Percentiles rank a stretch among this genome's conserved stretches.
These are phyloP conservation scores for Lophius piscatorius DNA, from an alignment of 2,113 vertebrate species.

Conservation along the genomic window DNA sequence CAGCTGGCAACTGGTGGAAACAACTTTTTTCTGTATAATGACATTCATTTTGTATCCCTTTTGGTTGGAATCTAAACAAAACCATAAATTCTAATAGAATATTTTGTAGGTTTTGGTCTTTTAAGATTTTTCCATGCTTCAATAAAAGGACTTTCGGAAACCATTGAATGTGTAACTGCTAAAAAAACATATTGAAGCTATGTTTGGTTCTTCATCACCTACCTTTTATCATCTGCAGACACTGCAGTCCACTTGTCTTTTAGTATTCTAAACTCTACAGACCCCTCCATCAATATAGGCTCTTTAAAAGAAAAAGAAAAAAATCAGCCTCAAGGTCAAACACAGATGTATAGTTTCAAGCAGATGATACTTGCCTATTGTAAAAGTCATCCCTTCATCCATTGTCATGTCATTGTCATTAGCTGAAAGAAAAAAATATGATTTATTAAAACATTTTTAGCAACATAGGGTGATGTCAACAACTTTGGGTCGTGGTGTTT, in stretches of 20 bases:
- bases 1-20: too few relatives aligned
- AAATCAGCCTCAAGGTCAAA: not conserved
- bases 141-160: not conserved
- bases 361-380: slow-evolving; percentile 73
- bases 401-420: slow-evolving; percentile 79
- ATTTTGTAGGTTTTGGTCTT: too few relatives aligned
- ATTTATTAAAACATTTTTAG: not conserved
- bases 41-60: too few relatives aligned
- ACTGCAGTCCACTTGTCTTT: slow-evolving; percentile 92
- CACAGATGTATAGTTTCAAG: not conserved
- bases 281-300: slow-evolving; percentile 94
- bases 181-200: not conserved
- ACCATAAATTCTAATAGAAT: not conserved
- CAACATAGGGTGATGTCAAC: not conserved
- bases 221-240: slow-evolving; percentile 92
- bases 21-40: too few relatives aligned
- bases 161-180: not conserved
- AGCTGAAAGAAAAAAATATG: slow-evolving; percentile 52
- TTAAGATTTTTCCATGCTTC: too few relatives aligned
- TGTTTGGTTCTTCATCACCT: not conserved
- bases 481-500: too few relatives aligned
- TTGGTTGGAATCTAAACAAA: not conserved
- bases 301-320: slow-evolving; percentile 78
- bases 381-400: slow-evolving; percentile 84
- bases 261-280: slow-evolving; percentile 86